Evolutionary conservation across 2,888 invertebrate species (phyloP).

Genomic region (Tenthredo scrophulariae): DNA sequence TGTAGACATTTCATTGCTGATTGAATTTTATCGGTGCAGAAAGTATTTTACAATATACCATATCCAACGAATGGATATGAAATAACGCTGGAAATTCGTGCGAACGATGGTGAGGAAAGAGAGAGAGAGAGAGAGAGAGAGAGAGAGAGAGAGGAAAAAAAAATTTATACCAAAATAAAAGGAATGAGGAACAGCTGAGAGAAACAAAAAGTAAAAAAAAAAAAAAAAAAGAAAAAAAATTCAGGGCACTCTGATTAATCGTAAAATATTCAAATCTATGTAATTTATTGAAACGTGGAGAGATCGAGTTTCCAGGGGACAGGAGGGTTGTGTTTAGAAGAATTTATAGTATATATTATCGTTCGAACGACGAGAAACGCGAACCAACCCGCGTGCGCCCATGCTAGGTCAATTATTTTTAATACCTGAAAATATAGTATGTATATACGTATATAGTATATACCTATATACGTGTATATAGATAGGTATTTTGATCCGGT

Average conservation of each 20-base stretch:
- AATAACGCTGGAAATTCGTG: not conserved
- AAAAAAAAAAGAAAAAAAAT: not conserved
- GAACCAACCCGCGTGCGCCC: not conserved
- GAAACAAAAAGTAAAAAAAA: no score
- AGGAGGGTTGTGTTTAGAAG: not conserved
- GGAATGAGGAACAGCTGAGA: no score
- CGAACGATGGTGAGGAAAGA: not conserved
- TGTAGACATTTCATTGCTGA: not conserved
- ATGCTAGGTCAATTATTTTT: not conserved
- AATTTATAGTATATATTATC: not conserved
- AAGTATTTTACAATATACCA: not conserved
- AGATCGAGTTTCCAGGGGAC: not conserved
- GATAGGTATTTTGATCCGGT: not conserved
- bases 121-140: no score
- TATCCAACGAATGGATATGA: not conserved
- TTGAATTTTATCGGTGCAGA: not conserved
- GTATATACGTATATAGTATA: not conserved
- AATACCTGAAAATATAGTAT: not conserved
- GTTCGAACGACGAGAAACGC: not conserved
- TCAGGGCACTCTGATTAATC: not conserved
- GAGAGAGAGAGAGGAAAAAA: not conserved
- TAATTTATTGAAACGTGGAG: not conserved
- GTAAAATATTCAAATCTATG: constrained; percentile 12
- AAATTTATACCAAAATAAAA: not conserved
- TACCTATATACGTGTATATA: not conserved